Evolutionary conservation across 37 sponge, comb jelly and placozoan species (phyloP).

Genomic region (Corticium candelabrum): DNA sequence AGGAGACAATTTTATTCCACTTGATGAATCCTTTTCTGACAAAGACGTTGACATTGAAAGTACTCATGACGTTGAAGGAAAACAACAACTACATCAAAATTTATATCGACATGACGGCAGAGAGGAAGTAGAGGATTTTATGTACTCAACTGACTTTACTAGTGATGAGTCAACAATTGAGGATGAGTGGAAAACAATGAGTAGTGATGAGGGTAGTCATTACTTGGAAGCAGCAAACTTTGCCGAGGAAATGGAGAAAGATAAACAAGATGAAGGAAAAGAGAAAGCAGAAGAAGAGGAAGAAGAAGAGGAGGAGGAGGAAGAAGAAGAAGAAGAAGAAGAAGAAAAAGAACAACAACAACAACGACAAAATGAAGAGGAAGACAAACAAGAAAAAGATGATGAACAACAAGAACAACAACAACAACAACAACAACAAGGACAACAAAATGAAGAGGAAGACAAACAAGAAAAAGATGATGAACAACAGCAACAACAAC

Average conservation of each 20-base stretch:
- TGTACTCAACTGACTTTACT: background rate
- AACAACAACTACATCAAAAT: background rate
- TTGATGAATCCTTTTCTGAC: too few species aligned
- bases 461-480: constrained; percentile 12
- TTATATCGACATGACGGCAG: background rate
- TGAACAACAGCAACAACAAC: constrained; percentile 1
- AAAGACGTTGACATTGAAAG: too few species aligned
- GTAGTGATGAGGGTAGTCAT: background rate
- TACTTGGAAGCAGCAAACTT: background rate
- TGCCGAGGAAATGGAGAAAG: background rate
- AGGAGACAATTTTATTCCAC: too few species aligned
- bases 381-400: constrained; percentile 7
- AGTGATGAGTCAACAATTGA: background rate
- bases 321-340: constrained; percentile 13
- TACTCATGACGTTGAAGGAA: too few species aligned
- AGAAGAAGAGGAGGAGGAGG: background rate
- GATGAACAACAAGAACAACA: constrained; percentile 14
- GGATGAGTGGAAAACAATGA: too few species aligned
- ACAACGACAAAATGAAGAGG: background rate
- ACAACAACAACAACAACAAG: background rate
- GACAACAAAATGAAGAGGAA: constrained; percentile 5
- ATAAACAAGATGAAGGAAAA: background rate
- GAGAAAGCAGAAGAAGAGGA: background rate
- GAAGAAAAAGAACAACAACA: background rate
- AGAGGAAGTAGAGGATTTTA: background rate